Evolutionary conservation across 2,113 vertebrate species (phyloP).

Genomic region (Rutilus rutilus): DNA sequence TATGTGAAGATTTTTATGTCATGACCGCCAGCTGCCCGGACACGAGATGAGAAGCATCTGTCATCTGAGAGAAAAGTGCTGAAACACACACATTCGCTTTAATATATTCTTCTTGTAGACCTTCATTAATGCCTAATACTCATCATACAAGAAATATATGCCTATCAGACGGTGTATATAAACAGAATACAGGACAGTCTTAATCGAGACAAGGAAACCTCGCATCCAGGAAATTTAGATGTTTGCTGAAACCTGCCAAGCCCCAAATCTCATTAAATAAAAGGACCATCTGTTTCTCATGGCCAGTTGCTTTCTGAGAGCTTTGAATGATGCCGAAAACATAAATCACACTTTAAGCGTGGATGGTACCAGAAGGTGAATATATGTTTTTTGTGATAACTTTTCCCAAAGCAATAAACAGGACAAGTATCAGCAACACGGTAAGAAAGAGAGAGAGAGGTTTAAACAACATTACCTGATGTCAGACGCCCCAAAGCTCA

Average conservation of each 20-base stretch:
- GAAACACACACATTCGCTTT: slow-evolving; percentile 18
- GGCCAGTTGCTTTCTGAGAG: slow-evolving; percentile 27
- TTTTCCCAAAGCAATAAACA: slow-evolving; percentile 34
- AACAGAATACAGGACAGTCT: slow-evolving; percentile 14
- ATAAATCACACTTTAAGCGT: slow-evolving; percentile 37
- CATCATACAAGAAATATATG: background rate
- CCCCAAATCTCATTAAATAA: slow-evolving; percentile 45
- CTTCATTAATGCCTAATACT: slow-evolving; percentile 25
- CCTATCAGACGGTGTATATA: slow-evolving; percentile 13
- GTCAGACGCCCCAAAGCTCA: slow-evolving; percentile 22
- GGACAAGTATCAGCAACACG: background rate
- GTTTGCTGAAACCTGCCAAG: slow-evolving; percentile 41
- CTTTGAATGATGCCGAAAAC: slow-evolving; percentile 29
- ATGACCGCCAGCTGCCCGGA: background rate
- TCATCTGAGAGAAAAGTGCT: slow-evolving; percentile 33
- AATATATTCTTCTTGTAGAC: slow-evolving; percentile 24
- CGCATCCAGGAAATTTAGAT: slow-evolving; percentile 25
- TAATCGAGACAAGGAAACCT: slow-evolving; percentile 17
- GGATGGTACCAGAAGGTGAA: slow-evolving; percentile 36
- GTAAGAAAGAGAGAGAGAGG: background rate
- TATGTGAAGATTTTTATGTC: slow-evolving; percentile 5
- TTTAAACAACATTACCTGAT: slow-evolving; percentile 38
- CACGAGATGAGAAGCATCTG: slow-evolving; percentile 27
- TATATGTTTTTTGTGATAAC: slow-evolving; percentile 37
- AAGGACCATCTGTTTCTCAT: slow-evolving; percentile 40